Evolutionary conservation across 2,113 vertebrate species (phyloP), one percentile per base, ranked within the genome.

Genomic region (Myotis lucifugus): DNA sequence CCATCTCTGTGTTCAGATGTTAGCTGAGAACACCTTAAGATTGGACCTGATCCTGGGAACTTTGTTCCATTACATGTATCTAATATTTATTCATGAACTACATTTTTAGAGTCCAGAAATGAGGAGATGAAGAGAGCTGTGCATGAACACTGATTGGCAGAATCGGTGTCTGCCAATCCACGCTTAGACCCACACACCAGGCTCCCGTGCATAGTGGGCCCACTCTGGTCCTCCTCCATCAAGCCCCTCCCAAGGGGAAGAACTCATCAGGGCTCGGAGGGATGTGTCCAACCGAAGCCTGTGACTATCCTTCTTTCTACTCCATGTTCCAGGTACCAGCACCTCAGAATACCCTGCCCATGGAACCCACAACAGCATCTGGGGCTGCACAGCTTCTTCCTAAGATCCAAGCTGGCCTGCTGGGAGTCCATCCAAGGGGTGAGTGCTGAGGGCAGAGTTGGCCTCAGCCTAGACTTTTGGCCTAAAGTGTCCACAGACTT

Each of bases 41-140:
- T 18, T 9, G 32, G 8, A 50, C 4, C 1, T 6, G 8, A n/a
- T 10, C n/a, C 3, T 6, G 48, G 61, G 23, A 70, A 17, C 82
- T 91, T 79, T 64, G 19, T 70, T 87, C 46, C 86, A 1, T 59
- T 77, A 21, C 29, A 64, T 52, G 72, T 18, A 87, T 42, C 25
- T 76, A 64, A 61, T 32, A 34, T 64, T 52, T 73, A 61, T 17
- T 17, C 85, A 48, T 25, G 13, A 5, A 72, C 29, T 37, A 46
- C 3, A 61, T 91, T 37, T 59, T 85, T 46, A 86, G 73, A 82
- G 27, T 27, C 50, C 66, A 27, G 27, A 83, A 90, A 77, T 27
- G 27, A 7, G 96, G 69, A 76, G 17, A 27, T 32, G 11, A 81
- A 46, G 37, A 74, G 23, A 0, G 3, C 37, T 64, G 25, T n/a